A percentile compares a stretch with the other conserved stretches of the same genome.
phyloP scores from a whole-genome alignment of 2,888 invertebrate genomes.

The Drosophila quinaria region DNA sequence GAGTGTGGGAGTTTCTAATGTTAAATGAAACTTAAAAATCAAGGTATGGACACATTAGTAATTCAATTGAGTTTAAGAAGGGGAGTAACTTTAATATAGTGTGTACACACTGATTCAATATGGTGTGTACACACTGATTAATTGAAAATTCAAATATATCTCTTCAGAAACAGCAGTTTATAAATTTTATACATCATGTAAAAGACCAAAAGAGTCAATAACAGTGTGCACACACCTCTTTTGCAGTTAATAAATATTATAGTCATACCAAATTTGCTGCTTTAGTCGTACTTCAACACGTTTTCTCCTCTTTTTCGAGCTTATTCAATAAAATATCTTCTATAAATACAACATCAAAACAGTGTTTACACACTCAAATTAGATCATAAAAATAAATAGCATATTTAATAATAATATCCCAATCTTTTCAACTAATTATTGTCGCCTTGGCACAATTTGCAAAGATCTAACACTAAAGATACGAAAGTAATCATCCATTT shows the following conservation, averaged over 20 bases:
- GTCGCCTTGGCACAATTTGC: neutral
- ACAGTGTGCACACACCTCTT: neutral
- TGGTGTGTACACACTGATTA: too few relatives aligned
- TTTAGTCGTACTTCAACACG: too few relatives aligned
- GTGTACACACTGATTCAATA: too few relatives aligned
- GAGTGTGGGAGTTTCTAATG: neutral
- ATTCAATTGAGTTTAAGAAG: too few relatives aligned
- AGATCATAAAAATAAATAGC: neutral
- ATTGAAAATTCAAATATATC: too few relatives aligned
- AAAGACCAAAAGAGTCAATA: neutral
- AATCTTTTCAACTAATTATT: constrained; percentile 20
- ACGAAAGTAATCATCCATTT: constrained; percentile 48
- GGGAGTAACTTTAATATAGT: too few relatives aligned
- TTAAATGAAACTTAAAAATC: neutral
- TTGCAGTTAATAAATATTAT: neutral
- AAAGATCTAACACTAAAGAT: constrained; percentile 28
- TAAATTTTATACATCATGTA: too few relatives aligned
- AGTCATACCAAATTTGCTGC: neutral
- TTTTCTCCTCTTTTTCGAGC: neutral
- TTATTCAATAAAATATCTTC: neutral
- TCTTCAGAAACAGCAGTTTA: too few relatives aligned
- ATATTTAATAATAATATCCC: neutral
- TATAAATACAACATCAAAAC: neutral
- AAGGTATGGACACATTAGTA: neutral
- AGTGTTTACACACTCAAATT: neutral